Percentiles rank a stretch among this genome's conserved stretches.
Conservation (phyloP, 2,888 invertebrate species). For the Axea sp. region DNA sequence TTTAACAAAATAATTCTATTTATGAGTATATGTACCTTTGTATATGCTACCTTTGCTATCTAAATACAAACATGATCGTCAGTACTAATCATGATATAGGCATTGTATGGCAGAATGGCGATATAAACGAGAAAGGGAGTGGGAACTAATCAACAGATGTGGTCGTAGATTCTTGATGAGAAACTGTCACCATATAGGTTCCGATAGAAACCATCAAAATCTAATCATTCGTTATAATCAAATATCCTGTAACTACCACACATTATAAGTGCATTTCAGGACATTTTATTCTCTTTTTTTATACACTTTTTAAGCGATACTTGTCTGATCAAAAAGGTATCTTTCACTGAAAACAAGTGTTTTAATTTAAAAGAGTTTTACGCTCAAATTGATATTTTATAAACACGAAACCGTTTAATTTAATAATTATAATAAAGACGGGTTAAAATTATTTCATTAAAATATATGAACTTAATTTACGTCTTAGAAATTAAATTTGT, state of each 20-base stretch:
- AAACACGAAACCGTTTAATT: too few species aligned
- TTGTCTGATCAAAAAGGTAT: background rate
- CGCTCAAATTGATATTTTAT: too few species aligned
- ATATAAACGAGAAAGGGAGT: slow-evolving; percentile 39
- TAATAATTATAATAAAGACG: too few species aligned
- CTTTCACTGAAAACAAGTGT: too few species aligned
- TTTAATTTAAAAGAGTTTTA: too few species aligned
- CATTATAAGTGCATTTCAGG: slow-evolving; percentile 1
- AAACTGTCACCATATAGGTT: slow-evolving; percentile 37
- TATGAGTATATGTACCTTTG: too few species aligned
- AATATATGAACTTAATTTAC: too few species aligned
- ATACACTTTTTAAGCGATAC: background rate
- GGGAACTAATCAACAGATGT: slow-evolving; percentile 50
- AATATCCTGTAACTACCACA: slow-evolving; percentile 40
- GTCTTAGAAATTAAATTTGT: too few species aligned
- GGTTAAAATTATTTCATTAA: too few species aligned
- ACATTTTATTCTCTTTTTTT: slow-evolving; percentile 4
- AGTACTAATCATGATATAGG: slow-evolving; percentile 34
- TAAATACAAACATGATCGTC: slow-evolving; percentile 20
- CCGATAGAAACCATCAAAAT: slow-evolving; percentile 35
- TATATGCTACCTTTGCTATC: slow-evolving; percentile 39
- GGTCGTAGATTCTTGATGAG: slow-evolving; percentile 48
- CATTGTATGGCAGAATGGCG: slow-evolving; percentile 20
- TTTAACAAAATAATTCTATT: too few species aligned
- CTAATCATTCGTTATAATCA: slow-evolving; percentile 55